phyloP scores from a whole-genome alignment of 2,888 invertebrate species.

The Steinernema carpocapsae region DNA sequence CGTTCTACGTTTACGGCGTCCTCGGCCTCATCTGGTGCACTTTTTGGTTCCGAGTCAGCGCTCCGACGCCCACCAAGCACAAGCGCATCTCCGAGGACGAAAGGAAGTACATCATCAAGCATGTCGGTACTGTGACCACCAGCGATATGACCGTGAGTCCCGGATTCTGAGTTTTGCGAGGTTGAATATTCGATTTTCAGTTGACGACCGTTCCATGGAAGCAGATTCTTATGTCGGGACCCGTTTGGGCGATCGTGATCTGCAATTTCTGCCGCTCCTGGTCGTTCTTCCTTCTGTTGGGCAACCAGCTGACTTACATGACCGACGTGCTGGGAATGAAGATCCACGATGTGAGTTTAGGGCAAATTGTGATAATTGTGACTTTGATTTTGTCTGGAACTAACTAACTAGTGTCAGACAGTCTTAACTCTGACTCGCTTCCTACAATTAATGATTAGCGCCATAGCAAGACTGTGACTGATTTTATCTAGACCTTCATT shows the following conservation, averaged over 20 bases:
- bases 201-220: conserved; percentile 79
- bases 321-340: conserved; percentile 86
- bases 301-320: conserved; percentile 92
- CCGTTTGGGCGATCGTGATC: conserved; percentile 96
- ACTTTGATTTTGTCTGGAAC: no score
- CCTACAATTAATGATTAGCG: no score
- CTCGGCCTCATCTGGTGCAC: conserved; percentile 79
- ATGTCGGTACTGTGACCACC: conserved; percentile 50
- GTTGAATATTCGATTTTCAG: conserved; percentile 41
- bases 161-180: no score
- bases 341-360: conserved; percentile 80
- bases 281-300: conserved; percentile 95
- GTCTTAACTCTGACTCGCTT: no score
- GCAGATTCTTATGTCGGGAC: conserved; percentile 87
- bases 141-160: conserved; percentile 34
- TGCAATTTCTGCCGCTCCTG: conserved; percentile 95
- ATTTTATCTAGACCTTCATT: no score
- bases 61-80: conserved; percentile 89
- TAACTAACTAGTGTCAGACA: no score
- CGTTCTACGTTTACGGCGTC: conserved; percentile 88
- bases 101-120: conserved; percentile 83
- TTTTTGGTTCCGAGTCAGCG: conserved; percentile 87
- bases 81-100: conserved; percentile 89
- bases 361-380: no score
- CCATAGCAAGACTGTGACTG: no score